Evolutionary conservation across 2,113 vertebrate species (phyloP).

Genomic region (Centrocercus urophasianus): DNA sequence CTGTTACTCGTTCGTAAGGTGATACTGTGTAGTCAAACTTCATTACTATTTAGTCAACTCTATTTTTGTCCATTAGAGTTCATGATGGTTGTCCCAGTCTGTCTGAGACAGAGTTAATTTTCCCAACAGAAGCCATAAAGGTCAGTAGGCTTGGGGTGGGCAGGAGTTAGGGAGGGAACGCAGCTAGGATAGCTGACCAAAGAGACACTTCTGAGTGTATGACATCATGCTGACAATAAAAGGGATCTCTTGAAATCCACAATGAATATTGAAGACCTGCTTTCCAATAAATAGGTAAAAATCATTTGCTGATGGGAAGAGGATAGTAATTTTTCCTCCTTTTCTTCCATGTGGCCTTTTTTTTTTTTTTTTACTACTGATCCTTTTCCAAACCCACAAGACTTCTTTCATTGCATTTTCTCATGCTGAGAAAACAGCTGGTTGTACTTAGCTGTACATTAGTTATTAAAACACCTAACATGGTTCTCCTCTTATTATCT

Average conservation of each 20-base stretch:
- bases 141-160: not conserved
- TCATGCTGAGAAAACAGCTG: not conserved
- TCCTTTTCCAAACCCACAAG: not conserved
- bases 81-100: not conserved
- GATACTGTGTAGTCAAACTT: not conserved
- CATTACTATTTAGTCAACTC: not conserved
- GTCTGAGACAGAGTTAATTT: not conserved
- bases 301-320: not conserved
- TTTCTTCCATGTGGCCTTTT: not conserved
- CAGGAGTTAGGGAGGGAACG: not conserved
- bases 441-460: not conserved
- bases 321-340: not conserved
- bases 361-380: not conserved
- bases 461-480: not conserved
- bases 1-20: not conserved
- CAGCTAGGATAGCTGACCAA: not conserved
- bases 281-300: not conserved
- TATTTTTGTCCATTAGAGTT: not conserved
- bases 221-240: not conserved
- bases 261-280: not conserved
- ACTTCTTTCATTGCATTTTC: not conserved
- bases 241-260: not conserved
- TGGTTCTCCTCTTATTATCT: not conserved
- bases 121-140: not conserved
- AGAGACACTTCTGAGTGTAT: not conserved